Percentiles rank a stretch among this genome's conserved stretches.
phyloP scores from a whole-genome alignment of 1,140 invertebrate genomes.

The Leptoteleia sp. region DNA sequence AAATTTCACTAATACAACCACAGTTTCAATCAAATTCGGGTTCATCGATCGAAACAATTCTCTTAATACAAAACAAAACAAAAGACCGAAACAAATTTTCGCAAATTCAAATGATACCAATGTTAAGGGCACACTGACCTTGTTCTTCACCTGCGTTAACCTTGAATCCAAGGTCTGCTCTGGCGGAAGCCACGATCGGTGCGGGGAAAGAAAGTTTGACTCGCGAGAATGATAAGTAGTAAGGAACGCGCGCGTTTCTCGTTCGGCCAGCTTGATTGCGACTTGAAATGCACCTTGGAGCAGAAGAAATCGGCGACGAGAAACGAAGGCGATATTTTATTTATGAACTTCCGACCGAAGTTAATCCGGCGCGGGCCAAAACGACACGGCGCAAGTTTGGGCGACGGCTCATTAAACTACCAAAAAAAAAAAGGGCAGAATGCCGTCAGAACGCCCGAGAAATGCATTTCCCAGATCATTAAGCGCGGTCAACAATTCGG shows the following conservation, averaged over 20 bases:
- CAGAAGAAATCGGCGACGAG: slow-evolving; percentile 8
- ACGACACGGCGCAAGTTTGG: slow-evolving; percentile 1
- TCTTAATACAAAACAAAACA: too few relatives aligned
- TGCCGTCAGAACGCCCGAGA: not conserved
- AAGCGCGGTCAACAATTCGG: slow-evolving; percentile 1
- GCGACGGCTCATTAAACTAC: not conserved
- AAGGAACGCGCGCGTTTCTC: slow-evolving; percentile 35
- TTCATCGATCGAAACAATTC: too few relatives aligned
- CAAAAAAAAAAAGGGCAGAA: not conserved
- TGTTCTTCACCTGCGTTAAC: slow-evolving; percentile 20
- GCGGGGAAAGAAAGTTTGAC: slow-evolving; percentile 54
- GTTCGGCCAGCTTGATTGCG: slow-evolving; percentile 5
- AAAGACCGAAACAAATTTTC: too few relatives aligned
- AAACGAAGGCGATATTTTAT: slow-evolving; percentile 14
- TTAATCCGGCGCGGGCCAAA: slow-evolving; percentile 6
- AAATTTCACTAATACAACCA: too few relatives aligned
- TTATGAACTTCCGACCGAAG: slow-evolving; percentile 3
- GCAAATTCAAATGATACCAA: too few relatives aligned
- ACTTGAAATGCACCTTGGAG: slow-evolving; percentile 6
- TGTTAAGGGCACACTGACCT: slow-evolving; percentile 29
- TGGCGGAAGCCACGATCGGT: slow-evolving; percentile 27
- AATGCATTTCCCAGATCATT: slow-evolving; percentile 15
- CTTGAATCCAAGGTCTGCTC: slow-evolving; percentile 45
- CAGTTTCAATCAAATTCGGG: too few relatives aligned
- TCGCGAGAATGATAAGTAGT: slow-evolving; percentile 32